Evolutionary conservation across 2,113 vertebrate species (phyloP), one percentile per base, ranked within the genome.

Genomic region (Irena cyanogastra): DNA sequence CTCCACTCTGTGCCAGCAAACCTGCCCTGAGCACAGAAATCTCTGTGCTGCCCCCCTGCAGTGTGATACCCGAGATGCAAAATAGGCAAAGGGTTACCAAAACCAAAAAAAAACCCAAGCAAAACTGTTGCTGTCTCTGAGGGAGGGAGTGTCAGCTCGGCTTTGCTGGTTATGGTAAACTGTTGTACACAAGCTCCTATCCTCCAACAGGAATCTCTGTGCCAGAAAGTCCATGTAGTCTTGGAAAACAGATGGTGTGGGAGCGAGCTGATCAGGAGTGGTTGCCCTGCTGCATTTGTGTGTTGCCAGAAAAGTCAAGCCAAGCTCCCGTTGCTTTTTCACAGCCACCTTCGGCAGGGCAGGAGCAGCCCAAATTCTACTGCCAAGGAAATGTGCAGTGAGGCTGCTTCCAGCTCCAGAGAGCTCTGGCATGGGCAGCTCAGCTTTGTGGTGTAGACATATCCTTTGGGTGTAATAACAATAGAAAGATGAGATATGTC

Each of bases 391-490:
- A 70, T 9, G 4, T 16, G 78, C 87, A 83, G 93, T 42, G 7
- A n/a, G 81, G 35, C 45, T 3, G 57, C 7, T 84, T 9, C 69
- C 80, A 71, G 53, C 27, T 69, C 87, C 90, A 21, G 79, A 77
- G 79, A 92, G 94, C 94, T 70, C 78, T 59, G 95, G 94, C 93
- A 76, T 82, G 91, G 91, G 94, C 95, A 89, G 45, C 91, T 23
- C 89, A 61, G 11, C 0, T 2, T 89, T 95, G 95, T 12, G 77
- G 87, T 94, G 93, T 3, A 97, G 95, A 97, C 95, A 61, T 93
- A 95, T 96, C 96, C 96, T 72, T 95, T 95, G 95, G 95, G 89
- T 84, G 95, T 82, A 95, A 95, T 94, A 95, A 97, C 94, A 94
- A 94, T 68, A 53, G 72, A 76, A 53, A 94, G 96, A 97, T 97